phyloP scores from a whole-genome alignment of 2,888 invertebrate species.

The Lucinisca nassula region DNA sequence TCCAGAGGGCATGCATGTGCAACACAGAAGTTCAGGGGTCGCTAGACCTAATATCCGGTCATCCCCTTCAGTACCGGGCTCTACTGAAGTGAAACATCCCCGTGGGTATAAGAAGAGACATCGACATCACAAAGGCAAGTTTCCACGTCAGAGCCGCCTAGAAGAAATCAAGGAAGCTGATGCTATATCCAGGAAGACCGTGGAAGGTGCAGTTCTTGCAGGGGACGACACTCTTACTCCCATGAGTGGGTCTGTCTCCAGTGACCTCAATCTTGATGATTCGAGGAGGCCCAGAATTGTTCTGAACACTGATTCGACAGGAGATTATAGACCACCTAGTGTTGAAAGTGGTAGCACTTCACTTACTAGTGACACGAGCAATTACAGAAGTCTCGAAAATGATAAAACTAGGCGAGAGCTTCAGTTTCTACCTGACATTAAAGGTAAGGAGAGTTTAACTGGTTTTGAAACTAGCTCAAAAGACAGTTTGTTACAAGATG shows the following conservation, averaged over 20 bases:
- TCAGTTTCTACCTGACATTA: slow-evolving; percentile 52
- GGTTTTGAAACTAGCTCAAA: slow-evolving; percentile 37
- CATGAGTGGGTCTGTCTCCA: slow-evolving; percentile 63
- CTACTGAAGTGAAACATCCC: slow-evolving; percentile 67
- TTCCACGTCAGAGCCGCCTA: slow-evolving; percentile 50
- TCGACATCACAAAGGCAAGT: slow-evolving; percentile 47
- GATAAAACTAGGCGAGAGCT: slow-evolving; percentile 62
- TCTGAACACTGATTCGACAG: slow-evolving; percentile 27
- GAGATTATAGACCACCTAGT: slow-evolving; percentile 38
- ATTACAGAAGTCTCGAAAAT: slow-evolving; percentile 40
- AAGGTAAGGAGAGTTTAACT: background rate
- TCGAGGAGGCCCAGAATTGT: slow-evolving; percentile 42
- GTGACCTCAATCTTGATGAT: slow-evolving; percentile 61
- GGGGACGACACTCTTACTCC: slow-evolving; percentile 49
- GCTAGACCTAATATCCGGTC: background rate
- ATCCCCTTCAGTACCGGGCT: slow-evolving; percentile 37
- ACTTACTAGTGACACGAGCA: slow-evolving; percentile 56
- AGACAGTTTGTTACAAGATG: slow-evolving; percentile 35
- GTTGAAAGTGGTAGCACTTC: slow-evolving; percentile 58
- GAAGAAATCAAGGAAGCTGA: slow-evolving; percentile 74
- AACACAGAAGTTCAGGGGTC: background rate
- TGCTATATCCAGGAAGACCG: slow-evolving; percentile 73
- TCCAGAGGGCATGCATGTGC: background rate
- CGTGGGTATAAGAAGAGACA: slow-evolving; percentile 45
- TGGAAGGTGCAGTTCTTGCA: slow-evolving; percentile 47